Conservation (phyloP, 2,888 invertebrate genomes). For the Acrobasis consociella region DNA sequence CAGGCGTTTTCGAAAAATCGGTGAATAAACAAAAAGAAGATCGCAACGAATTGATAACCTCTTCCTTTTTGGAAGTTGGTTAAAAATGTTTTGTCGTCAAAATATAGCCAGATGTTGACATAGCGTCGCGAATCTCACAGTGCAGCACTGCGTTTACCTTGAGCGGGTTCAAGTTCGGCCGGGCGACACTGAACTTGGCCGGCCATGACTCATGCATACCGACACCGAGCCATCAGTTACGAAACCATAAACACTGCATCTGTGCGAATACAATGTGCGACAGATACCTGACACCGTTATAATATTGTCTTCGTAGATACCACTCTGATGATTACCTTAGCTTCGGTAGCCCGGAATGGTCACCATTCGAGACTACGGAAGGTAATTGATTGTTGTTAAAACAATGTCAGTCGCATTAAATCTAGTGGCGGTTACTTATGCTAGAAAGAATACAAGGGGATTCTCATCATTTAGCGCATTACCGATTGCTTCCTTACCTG, state of each 20-base stretch:
- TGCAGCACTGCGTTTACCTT: conserved; percentile 47
- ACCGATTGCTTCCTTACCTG: no score
- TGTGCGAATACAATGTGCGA: conserved; percentile 55
- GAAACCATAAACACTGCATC: conserved; percentile 77
- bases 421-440: no score
- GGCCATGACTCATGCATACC: conserved; percentile 74
- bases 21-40: no score
- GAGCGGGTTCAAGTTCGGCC: conserved; percentile 78
- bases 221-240: conserved; percentile 53
- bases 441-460: no score
- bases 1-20: no score
- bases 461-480: no score
- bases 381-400: no score
- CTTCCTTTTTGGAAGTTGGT: no score
- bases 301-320: conserved; percentile 43
- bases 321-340: not conserved
- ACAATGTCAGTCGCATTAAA: no score
- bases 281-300: conserved; percentile 36
- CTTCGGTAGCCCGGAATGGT: no score
- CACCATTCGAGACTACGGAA: not conserved
- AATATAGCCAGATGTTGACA: conserved; percentile 7
- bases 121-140: conserved; percentile 43
- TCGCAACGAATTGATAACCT: no score
- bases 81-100: no score
- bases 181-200: conserved; percentile 81